These are phyloP conservation scores for Gibbula magus DNA, from an alignment of 2,888 invertebrate species.

Conservation along the genomic window DNA sequence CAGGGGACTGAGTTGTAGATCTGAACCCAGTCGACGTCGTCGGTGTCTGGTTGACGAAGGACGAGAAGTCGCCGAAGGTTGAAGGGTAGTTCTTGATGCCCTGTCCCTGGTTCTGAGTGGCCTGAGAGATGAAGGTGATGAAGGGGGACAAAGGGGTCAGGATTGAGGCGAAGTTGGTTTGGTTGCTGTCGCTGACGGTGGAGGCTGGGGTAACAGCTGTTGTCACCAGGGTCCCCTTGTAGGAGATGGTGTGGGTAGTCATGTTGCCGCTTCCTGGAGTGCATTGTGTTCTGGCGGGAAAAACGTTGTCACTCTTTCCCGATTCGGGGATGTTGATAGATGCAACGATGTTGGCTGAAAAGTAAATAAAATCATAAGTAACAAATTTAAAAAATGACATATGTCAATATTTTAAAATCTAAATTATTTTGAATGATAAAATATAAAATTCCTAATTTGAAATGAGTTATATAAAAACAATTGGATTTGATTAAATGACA, in stretches of 20 bases:
- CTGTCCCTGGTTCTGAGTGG: conserved; percentile 56
- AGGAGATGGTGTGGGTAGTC: conserved; percentile 75
- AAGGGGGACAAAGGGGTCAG: conserved; percentile 70
- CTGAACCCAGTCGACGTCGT: conserved; percentile 48
- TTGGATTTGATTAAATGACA: background rate
- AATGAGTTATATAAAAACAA: too few species aligned
- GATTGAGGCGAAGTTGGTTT: conserved; percentile 58
- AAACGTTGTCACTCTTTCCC: conserved; percentile 44
- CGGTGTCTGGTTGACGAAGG: conserved; percentile 30
- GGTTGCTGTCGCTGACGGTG: conserved; percentile 53
- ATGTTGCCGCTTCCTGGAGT: conserved; percentile 38
- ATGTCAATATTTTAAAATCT: background rate
- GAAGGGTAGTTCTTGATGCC: conserved; percentile 37
- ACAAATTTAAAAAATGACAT: background rate
- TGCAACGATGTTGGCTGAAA: conserved; percentile 71
- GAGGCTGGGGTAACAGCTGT: conserved; percentile 76
- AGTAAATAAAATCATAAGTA: conserved; percentile 29
- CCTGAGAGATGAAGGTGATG: conserved; percentile 68
- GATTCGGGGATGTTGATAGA: conserved; percentile 70
- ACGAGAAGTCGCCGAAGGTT: conserved; percentile 23
- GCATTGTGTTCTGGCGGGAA: conserved; percentile 45
- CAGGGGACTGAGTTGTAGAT: conserved; percentile 55
- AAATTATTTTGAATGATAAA: background rate
- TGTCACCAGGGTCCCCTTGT: conserved; percentile 85
- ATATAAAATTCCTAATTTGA: background rate